Evolutionary conservation across 2,888 invertebrate genomes (phyloP), one percentile per base, ranked within the genome.

Genomic region (Drosophila formosana): DNA sequence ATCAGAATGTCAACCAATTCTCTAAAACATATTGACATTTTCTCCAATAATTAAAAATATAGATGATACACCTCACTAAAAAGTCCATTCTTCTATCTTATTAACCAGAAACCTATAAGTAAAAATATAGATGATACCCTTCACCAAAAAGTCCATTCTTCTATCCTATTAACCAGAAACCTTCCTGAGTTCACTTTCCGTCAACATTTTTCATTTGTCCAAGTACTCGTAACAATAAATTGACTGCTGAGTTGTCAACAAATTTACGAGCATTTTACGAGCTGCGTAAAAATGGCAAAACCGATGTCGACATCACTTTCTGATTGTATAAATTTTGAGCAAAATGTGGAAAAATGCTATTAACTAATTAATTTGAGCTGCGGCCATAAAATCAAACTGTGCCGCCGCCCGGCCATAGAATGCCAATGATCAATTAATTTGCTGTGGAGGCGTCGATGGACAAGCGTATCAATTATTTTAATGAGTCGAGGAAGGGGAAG

Each of bases 401-500:
- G 62, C 62, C 60, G 56, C 66, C 66, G 64, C 57, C 13, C 32
- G 23, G 32, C 49, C 66, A 62, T n/a, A 37, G 37, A 37, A 25
- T 63, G 57, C 49, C 66, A 56, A 67, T 75, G 72, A 70, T 84
- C 89, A 86, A 82, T 86, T 84, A 82, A 80, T 78, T 84, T 72
- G 70, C 58, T 71, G 73, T 75, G 60, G 64, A 78, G 80, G 80
- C 87, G 86, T 82, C 75, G 57, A 55, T 66, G 63, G 81, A 86
- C 84, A 89, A 86, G 85, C 89, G 89, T 77, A 78, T 84, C 89
- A 86, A 86, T 86, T 86, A 86, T 84, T 86, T 89, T 89, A 86
- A 86, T 86, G 82, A 80, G 69, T 60, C 32, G 5, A 53, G 51
- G 39, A 28, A 43, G 63, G 67, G 63, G 58, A 28, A 52, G 52